Base-by-base conservation (phyloP, 2,797 vertebrate species). In the Anguilla pacifica region DNA sequence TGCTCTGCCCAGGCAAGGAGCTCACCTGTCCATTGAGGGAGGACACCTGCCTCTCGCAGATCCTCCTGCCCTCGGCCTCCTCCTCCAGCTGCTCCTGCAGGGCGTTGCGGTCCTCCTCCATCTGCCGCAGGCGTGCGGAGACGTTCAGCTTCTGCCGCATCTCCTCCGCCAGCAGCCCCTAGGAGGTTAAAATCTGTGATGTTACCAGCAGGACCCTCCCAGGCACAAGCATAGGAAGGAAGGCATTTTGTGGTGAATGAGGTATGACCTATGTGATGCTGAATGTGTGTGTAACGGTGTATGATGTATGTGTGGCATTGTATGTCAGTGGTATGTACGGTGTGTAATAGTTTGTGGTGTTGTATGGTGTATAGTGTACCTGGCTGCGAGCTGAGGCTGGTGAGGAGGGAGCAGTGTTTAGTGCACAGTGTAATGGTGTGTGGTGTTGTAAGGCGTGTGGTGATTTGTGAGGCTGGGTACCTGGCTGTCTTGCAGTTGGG, bases 81-180 rank as follows among this genome's bases (percentile, higher is more conserved):
- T 99, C 98, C 15, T 99, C 98, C 89, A 99, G 95, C 94, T 99
- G 98, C 86, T 99, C 98, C 91, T 99, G 98, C 85, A 99, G 92
- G 91, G 95, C 96, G 90, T 97, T 98, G 91, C 92, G 96, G 13
- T 99, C 98, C 0, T 99, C 98, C 88, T 99, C 98, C 19, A 96
- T 85, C 93, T 99, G 98, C 28, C 97, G 96, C 83, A 99, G 96
- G 90, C 98, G 98, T 22, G 98, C 98, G 19, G 97, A 96, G 89
- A 99, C 95, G 1, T 97, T 97, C 22, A 99, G 95, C 91, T 99
- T 99, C 95, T 98, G 97, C 51, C 98, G 96, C 0, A 98, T 99
- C 94, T 99, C 98, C 89, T 99, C 98, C 85, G 98, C 97, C 83
- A 99, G 97, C 90, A 98, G 94, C 93, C 99, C 98, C 98, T 99